Evolutionary conservation across 2,113 vertebrate species (phyloP), one percentile per base, ranked within the genome.

Genomic region (Apodemus sylvaticus): DNA sequence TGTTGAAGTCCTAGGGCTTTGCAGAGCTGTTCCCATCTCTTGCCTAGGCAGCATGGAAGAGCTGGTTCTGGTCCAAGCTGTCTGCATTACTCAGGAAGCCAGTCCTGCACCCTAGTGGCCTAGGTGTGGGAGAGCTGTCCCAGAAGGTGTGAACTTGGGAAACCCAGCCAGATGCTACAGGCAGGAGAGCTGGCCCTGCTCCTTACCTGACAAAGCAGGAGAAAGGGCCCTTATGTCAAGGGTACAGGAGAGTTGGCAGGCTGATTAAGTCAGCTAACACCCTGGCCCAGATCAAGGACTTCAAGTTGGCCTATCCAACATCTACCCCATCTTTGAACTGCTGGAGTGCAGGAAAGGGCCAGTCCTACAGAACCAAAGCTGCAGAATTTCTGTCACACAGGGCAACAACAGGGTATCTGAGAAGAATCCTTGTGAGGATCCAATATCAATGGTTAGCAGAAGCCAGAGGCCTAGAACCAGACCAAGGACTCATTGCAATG

Each of bases 61-160:
- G 71, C 19, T 11, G n/a, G n/a, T 9, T 3, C 71, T 42, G 19
- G 3, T 20, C n/a, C n/a, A 11, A 1, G 0, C 19, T 73, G n/a
- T n/a, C n/a, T 42, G 71, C 20, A 42, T n/a, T n/a, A 39, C 71
- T 22, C 71, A 39, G 8, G n/a, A 73, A 39, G n/a, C n/a, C 10
- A n/a, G 71, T 39, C n/a, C 19, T 73, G 71, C 9, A 73, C 9
- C n/a, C 7, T 73, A n/a, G n/a, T 42, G 71, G n/a, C n/a, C 71
- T 73, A 5, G 19, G 19, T 39, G 8, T 73, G n/a, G 70, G 17
- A 73, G 36, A n/a, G 17, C 36, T 71, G 70, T 0, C 7, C 29
- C 64, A 29, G 29, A 31, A 31, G 26, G 64, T 11, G 34, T 68
- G 66, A 68, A 12, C 66, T 68, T 68, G 29, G 31, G 66, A 68